Evolutionary conservation across 2,113 vertebrate species (phyloP).

Genomic region (Forbesichthys agassizii): DNA sequence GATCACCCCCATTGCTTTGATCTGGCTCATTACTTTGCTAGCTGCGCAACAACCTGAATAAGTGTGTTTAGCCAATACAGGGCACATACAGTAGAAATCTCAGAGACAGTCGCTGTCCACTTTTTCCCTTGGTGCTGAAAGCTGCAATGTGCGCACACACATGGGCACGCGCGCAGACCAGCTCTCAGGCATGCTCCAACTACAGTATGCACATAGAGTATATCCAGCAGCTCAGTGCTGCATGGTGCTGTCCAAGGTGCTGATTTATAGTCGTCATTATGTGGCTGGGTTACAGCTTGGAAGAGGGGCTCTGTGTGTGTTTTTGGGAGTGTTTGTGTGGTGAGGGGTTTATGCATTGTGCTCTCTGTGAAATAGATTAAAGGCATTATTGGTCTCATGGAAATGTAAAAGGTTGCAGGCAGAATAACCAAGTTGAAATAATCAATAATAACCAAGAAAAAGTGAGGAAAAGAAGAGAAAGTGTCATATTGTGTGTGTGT

Average conservation of each 20-base stretch:
- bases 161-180: constrained; percentile 1
- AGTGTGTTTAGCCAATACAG: too few relatives aligned
- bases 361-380: constrained; percentile 31
- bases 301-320: constrained; percentile 28
- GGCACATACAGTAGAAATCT: too few relatives aligned
- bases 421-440: constrained; percentile 1
- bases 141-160: neutral
- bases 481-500: neutral
- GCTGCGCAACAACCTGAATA: too few relatives aligned
- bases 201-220: constrained; percentile 5
- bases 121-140: too few relatives aligned
- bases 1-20: too few relatives aligned
- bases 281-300: constrained; percentile 48
- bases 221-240: constrained; percentile 37
- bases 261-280: constrained; percentile 73
- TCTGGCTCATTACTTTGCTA: too few relatives aligned
- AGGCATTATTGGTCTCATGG: constrained; percentile 15
- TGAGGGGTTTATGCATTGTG: neutral
- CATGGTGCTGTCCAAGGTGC: constrained; percentile 67
- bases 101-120: too few relatives aligned
- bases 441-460: too few relatives aligned
- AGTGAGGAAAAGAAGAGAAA: constrained; percentile 3
- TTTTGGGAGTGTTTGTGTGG: constrained; percentile 17
- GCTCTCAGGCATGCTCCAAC: constrained; percentile 1
- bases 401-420: constrained; percentile 15